phyloP scores from a whole-genome alignment of 64 coral and sea anemone species.

The Pocillopora verrucosa region DNA sequence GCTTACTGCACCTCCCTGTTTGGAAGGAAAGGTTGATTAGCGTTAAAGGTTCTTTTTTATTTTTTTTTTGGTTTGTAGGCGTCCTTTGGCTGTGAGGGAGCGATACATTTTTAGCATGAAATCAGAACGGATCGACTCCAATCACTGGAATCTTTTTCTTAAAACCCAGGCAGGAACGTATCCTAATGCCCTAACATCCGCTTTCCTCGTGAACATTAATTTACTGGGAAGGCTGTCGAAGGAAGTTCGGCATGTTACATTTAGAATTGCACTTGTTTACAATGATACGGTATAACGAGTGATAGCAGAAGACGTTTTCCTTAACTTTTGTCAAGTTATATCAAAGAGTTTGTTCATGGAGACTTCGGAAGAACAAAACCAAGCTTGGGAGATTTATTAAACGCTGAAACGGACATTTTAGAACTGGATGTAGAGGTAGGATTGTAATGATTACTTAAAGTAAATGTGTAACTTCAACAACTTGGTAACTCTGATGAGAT shows the following conservation, averaged over 20 bases:
- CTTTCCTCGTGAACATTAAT: too few relatives aligned
- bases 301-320: not conserved
- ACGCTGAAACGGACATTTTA: conserved; percentile 78
- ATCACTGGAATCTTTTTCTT: conserved; percentile 78
- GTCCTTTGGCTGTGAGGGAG: conserved; percentile 83
- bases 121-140: conserved; percentile 55
- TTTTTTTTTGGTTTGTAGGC: conserved; percentile 46
- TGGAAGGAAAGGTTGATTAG: not conserved
- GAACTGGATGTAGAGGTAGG: conserved; percentile 95
- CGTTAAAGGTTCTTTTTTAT: not conserved
- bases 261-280: too few relatives aligned
- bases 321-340: conserved; percentile 78
- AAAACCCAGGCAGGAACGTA: conserved; percentile 98
- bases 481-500: too few relatives aligned
- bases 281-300: not conserved
- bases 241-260: too few relatives aligned
- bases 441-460: not conserved
- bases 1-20: too few relatives aligned
- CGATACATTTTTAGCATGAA: conserved; percentile 73
- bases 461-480: too few relatives aligned
- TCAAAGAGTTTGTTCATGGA: conserved; percentile 98
- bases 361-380: conserved; percentile 97
- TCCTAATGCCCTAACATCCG: conserved; percentile 34
- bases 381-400: conserved; percentile 69
- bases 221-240: too few relatives aligned